phyloP scores from a whole-genome alignment of 2,888 invertebrate genomes.

The Lacanobia wlatinum region DNA sequence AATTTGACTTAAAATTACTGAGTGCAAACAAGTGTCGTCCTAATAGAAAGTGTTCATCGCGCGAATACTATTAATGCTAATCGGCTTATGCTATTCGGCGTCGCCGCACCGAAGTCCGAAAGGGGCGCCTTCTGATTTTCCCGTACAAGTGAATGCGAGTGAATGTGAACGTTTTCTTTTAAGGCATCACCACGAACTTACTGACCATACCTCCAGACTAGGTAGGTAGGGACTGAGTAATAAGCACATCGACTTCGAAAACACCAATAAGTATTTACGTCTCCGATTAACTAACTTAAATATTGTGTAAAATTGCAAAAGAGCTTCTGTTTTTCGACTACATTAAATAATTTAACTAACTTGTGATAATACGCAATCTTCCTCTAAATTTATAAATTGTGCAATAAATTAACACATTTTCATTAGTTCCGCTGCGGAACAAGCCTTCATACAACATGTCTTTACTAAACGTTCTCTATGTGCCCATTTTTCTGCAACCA shows the following conservation, averaged over 20 bases:
- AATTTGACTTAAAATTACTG: slow-evolving; percentile 5
- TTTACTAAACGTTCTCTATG: slow-evolving; percentile 54
- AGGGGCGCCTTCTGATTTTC: too few relatives aligned
- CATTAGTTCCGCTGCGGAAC: slow-evolving; percentile 63
- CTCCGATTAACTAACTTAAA: background rate
- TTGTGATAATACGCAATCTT: slow-evolving; percentile 32
- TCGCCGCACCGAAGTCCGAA: too few relatives aligned
- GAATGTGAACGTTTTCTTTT: background rate
- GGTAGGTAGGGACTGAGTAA: background rate
- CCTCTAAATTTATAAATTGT: slow-evolving; percentile 12
- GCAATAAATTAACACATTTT: slow-evolving; percentile 63
- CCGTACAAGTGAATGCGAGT: background rate
- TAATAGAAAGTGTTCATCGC: background rate
- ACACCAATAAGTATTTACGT: background rate
- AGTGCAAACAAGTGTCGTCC: background rate
- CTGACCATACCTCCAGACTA: background rate
- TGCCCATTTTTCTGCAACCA: slow-evolving; percentile 35
- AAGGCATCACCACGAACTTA: background rate
- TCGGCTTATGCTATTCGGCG: too few relatives aligned
- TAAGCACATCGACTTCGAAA: background rate
- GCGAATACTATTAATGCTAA: background rate
- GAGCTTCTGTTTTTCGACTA: background rate
- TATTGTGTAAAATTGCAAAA: background rate
- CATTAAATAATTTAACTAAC: slow-evolving; percentile 43
- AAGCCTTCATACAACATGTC: slow-evolving; percentile 66